phyloP scores from a whole-genome alignment of 2,797 vertebrate species.

The Phataginus tricuspis region DNA sequence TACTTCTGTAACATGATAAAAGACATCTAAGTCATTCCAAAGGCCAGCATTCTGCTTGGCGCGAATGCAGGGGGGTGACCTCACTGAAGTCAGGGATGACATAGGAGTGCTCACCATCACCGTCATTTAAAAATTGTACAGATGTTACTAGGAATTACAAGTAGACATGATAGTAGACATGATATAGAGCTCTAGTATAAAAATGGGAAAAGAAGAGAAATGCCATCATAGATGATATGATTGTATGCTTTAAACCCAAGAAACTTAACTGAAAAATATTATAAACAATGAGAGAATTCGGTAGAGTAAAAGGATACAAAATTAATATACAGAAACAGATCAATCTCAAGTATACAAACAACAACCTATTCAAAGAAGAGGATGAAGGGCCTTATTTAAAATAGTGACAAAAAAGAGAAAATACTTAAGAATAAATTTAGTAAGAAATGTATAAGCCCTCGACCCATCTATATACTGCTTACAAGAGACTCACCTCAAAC shows the following conservation, averaged over 20 bases:
- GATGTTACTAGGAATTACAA: background rate
- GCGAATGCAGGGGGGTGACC: background rate
- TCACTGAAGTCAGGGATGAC: background rate
- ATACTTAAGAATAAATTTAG: background rate
- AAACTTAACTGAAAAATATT: slow-evolving; percentile 1
- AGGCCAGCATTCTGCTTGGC: background rate
- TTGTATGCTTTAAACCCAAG: background rate
- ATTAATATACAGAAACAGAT: background rate
- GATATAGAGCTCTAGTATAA: background rate
- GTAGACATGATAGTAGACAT: background rate
- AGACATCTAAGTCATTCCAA: background rate
- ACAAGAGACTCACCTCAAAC: no score
- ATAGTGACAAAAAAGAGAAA: background rate
- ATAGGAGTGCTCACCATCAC: background rate
- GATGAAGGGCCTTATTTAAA: background rate
- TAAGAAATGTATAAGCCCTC: background rate
- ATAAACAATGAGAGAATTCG: background rate
- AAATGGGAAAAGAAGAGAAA: slow-evolving; percentile 20
- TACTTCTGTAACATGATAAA: slow-evolving; percentile 10
- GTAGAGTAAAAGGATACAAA: background rate
- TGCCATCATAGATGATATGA: background rate
- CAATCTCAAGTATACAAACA: background rate
- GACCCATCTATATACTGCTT: no score
- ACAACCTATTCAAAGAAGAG: background rate
- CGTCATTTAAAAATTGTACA: background rate